Conservation (phyloP, 2,113 vertebrate species). For the Strigops habroptila region DNA sequence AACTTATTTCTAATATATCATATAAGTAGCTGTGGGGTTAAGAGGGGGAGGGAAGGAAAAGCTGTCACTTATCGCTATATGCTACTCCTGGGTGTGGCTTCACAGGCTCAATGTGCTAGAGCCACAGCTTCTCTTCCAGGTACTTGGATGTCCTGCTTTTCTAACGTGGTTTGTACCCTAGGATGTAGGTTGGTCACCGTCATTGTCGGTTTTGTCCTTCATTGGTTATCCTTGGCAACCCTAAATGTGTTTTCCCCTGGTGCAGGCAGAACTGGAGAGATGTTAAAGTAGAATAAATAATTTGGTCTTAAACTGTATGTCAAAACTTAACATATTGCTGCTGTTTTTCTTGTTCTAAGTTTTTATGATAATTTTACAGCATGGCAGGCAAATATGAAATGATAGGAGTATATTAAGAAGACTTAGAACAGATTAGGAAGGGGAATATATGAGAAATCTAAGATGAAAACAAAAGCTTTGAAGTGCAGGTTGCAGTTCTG, state of each 20-base stretch:
- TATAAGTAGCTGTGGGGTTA: not conserved
- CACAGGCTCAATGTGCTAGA: fast-evolving
- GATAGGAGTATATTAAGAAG: not conserved
- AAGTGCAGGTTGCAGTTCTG: not conserved
- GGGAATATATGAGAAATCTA: not conserved
- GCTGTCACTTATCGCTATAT: fast-evolving
- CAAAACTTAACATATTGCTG: not conserved
- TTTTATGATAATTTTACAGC: not conserved
- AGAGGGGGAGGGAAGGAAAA: not conserved
- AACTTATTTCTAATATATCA: not conserved
- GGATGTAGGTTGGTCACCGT: not conserved
- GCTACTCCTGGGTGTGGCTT: not conserved
- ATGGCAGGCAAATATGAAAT: not conserved
- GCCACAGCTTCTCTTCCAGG: not conserved
- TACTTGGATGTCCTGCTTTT: too few relatives aligned
- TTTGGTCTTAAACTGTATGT: not conserved
- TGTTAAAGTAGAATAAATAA: not conserved
- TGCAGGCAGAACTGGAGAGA: not conserved
- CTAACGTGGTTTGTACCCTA: fast-evolving
- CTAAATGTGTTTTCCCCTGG: not conserved
- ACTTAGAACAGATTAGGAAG: too few relatives aligned
- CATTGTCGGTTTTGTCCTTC: not conserved
- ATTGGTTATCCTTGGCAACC: fast-evolving
- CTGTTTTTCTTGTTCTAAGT: not conserved
- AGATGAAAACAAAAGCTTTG: not conserved